Base-by-base conservation (phyloP, 2,797 vertebrate species). In the Pristis pectinata region DNA sequence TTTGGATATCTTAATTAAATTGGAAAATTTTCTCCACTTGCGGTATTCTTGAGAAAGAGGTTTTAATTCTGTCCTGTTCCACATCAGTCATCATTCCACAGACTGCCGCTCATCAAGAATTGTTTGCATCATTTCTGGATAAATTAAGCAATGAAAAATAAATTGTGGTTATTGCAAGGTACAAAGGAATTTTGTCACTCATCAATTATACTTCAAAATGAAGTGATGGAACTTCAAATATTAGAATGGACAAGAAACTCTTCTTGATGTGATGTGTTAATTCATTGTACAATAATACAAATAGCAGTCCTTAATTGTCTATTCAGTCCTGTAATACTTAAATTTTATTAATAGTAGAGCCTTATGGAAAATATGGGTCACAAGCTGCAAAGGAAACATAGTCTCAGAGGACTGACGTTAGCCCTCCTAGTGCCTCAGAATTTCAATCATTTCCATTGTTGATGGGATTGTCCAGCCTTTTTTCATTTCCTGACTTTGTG, bases 401-500 rank as follows among this genome's bases (percentile, higher is more conserved):
- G 44, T 76, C 92, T 94, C 92, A 19, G 70, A 94, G 92, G 92
- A 74, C 70, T 94, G 27, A 74, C 13, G 15, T 49, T 94, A 94
- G n/a, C 70, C 70, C 92, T 34, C 70, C 49, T 53, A 4, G 13
- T 76, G 70, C 70, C 89, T 56, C 67, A 49, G 70, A 94, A 74
- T 72, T 93, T 93, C 70, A 53, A 44, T 74, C 11, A 76, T 94
- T 94, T 76, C 92, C 92, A 94, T 94, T 94, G 92, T 94, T 74
- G 44, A 74, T 49, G 17, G 11, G 92, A 76, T 94, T 94, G 92
- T 76, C 27, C 70, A 94, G 41, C 70, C 15, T 53, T 93, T 22
- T 93, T 94, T 76, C 41, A 94, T 94, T 94, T 94, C 92, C 92
- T 94, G 92, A 94, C 92, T 94, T 94, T 94, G 92, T 94, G 61